phyloP scores from a whole-genome alignment of 2,113 vertebrate genomes.

The Bufo gargarizans region DNA sequence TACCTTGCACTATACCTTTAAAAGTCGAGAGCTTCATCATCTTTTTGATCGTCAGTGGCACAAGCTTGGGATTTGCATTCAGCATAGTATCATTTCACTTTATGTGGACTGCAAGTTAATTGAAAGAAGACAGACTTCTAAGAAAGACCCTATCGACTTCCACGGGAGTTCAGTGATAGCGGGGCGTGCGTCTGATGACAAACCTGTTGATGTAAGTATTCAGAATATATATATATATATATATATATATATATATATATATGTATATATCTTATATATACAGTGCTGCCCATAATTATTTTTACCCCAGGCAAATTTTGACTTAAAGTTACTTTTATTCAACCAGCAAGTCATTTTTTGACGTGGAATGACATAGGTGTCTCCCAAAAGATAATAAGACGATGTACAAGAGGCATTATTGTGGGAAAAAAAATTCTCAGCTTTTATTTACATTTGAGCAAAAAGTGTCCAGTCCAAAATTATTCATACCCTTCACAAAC shows the following conservation, averaged over 20 bases:
- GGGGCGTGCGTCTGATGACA: slow-evolving; percentile 84
- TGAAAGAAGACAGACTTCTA: slow-evolving; percentile 80
- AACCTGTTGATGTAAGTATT: slow-evolving; percentile 90
- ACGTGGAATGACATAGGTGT: no score
- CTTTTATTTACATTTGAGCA: no score
- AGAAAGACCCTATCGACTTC: slow-evolving; percentile 74
- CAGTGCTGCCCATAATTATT: no score
- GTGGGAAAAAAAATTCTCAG: no score
- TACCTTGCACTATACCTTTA: slow-evolving; percentile 84
- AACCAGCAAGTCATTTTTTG: no score
- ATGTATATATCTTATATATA: no score
- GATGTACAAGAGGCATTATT: no score
- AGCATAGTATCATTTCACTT: slow-evolving; percentile 80
- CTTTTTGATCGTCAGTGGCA: slow-evolving; percentile 97
- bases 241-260: not conserved
- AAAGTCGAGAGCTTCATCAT: slow-evolving; percentile 85
- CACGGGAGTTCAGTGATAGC: slow-evolving; percentile 84
- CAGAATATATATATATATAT: not conserved
- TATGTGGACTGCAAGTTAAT: slow-evolving; percentile 92
- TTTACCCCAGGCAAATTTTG: no score
- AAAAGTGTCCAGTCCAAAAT: no score
- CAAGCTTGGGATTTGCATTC: slow-evolving; percentile 86
- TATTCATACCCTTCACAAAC: no score
- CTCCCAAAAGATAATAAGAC: no score
- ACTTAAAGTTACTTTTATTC: no score